These are phyloP conservation scores for Pandion haliaetus DNA, from an alignment of 2,113 vertebrate genomes.

Conservation along the genomic window DNA sequence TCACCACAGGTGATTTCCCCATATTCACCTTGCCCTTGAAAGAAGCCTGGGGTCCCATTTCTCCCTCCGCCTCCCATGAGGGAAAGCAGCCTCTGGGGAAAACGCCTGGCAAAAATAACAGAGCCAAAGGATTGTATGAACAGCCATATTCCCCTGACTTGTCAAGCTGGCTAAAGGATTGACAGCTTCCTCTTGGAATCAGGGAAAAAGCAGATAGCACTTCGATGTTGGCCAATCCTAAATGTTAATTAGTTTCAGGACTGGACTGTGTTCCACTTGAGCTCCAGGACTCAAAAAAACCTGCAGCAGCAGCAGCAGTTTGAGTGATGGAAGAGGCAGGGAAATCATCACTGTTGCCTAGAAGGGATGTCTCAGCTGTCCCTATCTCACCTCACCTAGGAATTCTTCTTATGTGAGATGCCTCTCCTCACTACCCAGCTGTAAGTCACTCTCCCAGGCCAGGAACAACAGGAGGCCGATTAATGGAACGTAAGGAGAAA, in stretches of 20 bases:
- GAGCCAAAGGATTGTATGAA: conserved; percentile 78
- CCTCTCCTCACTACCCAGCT: conserved; percentile 5
- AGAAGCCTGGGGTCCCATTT: conserved; percentile 77
- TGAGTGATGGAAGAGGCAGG: neutral
- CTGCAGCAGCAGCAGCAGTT: neutral
- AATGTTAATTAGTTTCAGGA: conserved; percentile 31
- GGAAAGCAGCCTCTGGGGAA: conserved; percentile 77
- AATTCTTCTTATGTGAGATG: neutral
- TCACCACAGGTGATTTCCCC: conserved; percentile 77
- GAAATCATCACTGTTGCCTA: neutral
- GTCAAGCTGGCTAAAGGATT: conserved; percentile 69
- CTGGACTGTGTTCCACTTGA: conserved; percentile 13
- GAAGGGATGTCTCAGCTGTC: neutral
- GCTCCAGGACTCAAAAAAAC: neutral
- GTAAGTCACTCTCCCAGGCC: conserved; percentile 34
- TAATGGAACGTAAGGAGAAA: conserved; percentile 3
- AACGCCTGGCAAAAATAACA: conserved; percentile 77
- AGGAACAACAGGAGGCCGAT: neutral
- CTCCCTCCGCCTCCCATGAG: conserved; percentile 77
- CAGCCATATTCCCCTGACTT: conserved; percentile 76
- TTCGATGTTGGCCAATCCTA: conserved; percentile 57
- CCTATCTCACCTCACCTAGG: neutral
- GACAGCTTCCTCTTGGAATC: conserved; percentile 61
- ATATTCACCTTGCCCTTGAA: conserved; percentile 78
- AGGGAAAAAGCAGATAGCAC: conserved; percentile 39